Conservation (phyloP, 2,888 invertebrate species). For the Rhagonycha fulva region DNA sequence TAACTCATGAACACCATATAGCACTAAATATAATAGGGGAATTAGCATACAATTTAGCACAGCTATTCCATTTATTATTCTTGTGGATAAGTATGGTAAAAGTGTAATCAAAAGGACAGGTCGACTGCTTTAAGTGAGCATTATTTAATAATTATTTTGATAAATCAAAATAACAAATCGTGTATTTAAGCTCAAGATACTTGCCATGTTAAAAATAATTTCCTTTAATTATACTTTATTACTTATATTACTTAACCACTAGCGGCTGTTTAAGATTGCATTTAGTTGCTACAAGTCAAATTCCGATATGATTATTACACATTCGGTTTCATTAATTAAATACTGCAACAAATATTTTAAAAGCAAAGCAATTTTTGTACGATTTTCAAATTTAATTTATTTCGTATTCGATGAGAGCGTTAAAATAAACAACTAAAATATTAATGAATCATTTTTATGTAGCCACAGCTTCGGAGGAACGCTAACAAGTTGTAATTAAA, state of each 20-base stretch:
- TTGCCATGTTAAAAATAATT: slow-evolving; percentile 53
- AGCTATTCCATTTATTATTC: slow-evolving; percentile 31
- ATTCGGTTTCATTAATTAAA: slow-evolving; percentile 3
- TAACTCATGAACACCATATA: slow-evolving; percentile 49
- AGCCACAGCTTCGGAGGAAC: neutral
- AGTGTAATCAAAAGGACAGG: slow-evolving; percentile 32
- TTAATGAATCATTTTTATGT: slow-evolving; percentile 3
- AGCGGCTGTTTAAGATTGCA: slow-evolving; percentile 15
- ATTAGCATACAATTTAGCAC: slow-evolving; percentile 54
- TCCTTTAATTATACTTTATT: slow-evolving; percentile 56
- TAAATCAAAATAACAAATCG: slow-evolving; percentile 58
- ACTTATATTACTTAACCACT: slow-evolving; percentile 36
- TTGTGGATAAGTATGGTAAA: slow-evolving; percentile 3
- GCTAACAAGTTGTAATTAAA: slow-evolving; percentile 13
- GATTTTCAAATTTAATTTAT: neutral
- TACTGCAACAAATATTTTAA: neutral
- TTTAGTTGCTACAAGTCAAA: slow-evolving; percentile 7
- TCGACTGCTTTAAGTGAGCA: slow-evolving; percentile 51
- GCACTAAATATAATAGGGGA: slow-evolving; percentile 57
- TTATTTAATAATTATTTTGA: slow-evolving; percentile 58
- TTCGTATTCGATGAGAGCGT: neutral
- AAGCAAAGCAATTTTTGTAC: neutral
- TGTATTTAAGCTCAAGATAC: slow-evolving; percentile 52
- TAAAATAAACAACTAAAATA: neutral
- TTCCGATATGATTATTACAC: slow-evolving; percentile 20